Evolutionary conservation across 2,113 vertebrate genomes (phyloP).

Genomic region (Cygnus atratus): DNA sequence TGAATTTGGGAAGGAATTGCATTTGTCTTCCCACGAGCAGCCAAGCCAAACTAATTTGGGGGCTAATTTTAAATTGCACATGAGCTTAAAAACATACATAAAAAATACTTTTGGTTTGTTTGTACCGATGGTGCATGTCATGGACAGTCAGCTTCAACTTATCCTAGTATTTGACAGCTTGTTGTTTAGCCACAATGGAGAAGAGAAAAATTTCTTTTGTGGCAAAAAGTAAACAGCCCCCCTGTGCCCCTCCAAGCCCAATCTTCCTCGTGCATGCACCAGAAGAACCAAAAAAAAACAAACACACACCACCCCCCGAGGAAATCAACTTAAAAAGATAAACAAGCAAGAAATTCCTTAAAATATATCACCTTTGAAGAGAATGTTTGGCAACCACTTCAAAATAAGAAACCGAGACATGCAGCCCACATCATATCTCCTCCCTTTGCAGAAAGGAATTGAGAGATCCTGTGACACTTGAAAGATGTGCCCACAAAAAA

Average conservation of each 20-base stretch:
- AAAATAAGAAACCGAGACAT: neutral
- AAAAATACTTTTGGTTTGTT: neutral
- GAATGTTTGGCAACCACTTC: conserved; percentile 14
- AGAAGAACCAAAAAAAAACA: conserved; percentile 5
- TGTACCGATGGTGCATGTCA: neutral
- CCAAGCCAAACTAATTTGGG: neutral
- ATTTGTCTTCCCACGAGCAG: neutral
- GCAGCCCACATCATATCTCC: neutral
- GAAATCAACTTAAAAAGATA: neutral
- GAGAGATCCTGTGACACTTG: neutral
- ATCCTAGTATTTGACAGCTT: neutral
- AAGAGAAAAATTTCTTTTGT: neutral
- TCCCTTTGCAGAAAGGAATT: neutral
- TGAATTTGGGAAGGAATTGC: neutral
- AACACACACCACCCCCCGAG: neutral
- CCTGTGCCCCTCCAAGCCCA: neutral
- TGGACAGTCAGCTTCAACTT: neutral
- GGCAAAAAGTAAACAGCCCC: neutral
- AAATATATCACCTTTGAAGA: neutral
- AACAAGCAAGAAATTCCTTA: neutral
- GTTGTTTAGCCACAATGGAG: neutral
- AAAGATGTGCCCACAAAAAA: neutral
- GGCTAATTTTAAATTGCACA: neutral
- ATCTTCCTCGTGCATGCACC: neutral
- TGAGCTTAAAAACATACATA: neutral